A percentile compares a stretch with the other conserved stretches of the same genome.
phyloP scores from a whole-genome alignment of 2,888 invertebrate genomes.

The Drepanosiphum platanoidis region DNA sequence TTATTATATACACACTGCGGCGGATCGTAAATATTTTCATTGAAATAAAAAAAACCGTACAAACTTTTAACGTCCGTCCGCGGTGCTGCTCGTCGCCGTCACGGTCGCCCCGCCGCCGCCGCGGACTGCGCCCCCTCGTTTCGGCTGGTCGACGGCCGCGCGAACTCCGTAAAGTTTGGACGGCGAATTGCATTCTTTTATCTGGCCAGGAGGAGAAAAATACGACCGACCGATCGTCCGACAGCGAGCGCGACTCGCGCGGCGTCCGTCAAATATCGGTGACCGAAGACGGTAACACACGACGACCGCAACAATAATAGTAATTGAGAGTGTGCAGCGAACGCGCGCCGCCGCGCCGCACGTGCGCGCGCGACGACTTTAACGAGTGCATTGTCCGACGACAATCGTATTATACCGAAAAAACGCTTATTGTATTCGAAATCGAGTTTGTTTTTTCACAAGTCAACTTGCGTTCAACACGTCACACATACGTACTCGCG shows the following conservation, averaged over 20 bases:
- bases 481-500: too few species aligned
- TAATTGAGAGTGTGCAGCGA: too few species aligned
- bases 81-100: not conserved
- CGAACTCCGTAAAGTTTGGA: not conserved
- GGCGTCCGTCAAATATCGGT: not conserved
- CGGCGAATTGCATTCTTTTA: not conserved
- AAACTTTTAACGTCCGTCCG: slow-evolving; percentile 5
- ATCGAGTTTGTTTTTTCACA: too few species aligned
- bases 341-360: not conserved
- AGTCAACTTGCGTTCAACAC: too few species aligned
- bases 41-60: not conserved
- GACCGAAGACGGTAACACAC: not conserved
- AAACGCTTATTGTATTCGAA: too few species aligned
- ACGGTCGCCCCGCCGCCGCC: too few species aligned
- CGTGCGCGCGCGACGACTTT: not conserved
- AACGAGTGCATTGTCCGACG: slow-evolving; percentile 18
- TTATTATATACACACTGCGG: not conserved
- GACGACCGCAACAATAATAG: not conserved
- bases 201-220: too few species aligned
- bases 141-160: not conserved
- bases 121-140: not conserved
- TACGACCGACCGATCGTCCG: too few species aligned
- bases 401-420: too few species aligned
- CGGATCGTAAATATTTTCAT: slow-evolving; percentile 11
- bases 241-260: not conserved